These are phyloP conservation scores for Blennius ocellaris DNA, from an alignment of 2,113 vertebrate species.

Conservation along the genomic window DNA sequence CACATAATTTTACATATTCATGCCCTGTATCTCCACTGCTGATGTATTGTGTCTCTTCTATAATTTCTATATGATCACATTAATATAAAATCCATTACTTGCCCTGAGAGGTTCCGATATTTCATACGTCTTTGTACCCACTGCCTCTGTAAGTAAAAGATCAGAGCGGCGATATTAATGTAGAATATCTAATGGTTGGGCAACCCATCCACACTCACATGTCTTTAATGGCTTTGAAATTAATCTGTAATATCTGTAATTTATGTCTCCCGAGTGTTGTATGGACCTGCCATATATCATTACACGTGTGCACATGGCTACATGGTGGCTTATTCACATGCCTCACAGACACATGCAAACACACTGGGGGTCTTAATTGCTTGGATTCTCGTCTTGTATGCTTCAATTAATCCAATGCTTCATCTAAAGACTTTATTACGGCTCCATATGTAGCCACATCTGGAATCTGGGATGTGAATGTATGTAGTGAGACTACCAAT, in stretches of 20 bases:
- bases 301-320: constrained; percentile 30
- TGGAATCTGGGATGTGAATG: constrained; percentile 43
- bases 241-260: constrained; percentile 66
- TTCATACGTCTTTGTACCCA: not conserved
- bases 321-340: constrained; percentile 13
- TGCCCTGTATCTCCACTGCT: not conserved
- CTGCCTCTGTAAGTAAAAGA: constrained; percentile 20
- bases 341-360: constrained; percentile 36
- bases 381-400: constrained; percentile 62
- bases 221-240: constrained; percentile 63
- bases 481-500: constrained; percentile 16
- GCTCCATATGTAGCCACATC: constrained; percentile 75
- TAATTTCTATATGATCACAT: not conserved
- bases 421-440: constrained; percentile 78
- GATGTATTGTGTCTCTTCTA: not conserved
- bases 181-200: constrained; percentile 23
- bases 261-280: constrained; percentile 44
- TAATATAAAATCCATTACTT: not conserved
- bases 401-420: constrained; percentile 78
- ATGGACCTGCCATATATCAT: constrained; percentile 47
- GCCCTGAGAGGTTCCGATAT: not conserved
- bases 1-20: too few relatives aligned
- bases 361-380: constrained; percentile 75
- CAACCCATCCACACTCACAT: constrained; percentile 3
- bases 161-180: constrained; percentile 15